These are phyloP conservation scores for Aphidius ervi DNA, from an alignment of 1,140 invertebrate genomes.

Conservation along the genomic window DNA sequence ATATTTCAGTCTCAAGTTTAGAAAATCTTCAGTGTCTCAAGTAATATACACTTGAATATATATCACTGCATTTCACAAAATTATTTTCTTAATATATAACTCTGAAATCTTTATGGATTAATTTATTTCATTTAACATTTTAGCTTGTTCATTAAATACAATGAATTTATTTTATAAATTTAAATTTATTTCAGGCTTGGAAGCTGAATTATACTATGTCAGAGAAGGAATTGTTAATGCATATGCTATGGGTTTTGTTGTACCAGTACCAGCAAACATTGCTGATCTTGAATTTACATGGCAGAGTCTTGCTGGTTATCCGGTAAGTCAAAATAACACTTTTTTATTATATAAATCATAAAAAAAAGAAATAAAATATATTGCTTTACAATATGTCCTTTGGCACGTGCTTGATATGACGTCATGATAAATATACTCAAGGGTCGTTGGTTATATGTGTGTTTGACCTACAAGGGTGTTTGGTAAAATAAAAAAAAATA, in stretches of 20 bases:
- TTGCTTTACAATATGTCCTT: neutral
- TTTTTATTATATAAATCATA: constrained; percentile 1
- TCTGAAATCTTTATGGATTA: neutral
- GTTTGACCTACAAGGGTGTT: no score
- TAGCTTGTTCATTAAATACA: constrained; percentile 10
- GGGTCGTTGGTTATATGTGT: neutral
- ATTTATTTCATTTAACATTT: neutral
- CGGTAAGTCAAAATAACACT: constrained; percentile 57
- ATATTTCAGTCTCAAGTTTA: constrained; percentile 1
- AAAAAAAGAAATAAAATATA: neutral
- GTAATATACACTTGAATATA: no score
- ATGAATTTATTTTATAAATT: neutral
- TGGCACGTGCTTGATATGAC: neutral
- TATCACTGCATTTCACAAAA: no score
- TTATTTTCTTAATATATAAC: no score
- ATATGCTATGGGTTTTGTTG: constrained; percentile 83
- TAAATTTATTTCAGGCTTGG: constrained; percentile 65
- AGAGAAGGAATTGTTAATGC: constrained; percentile 83
- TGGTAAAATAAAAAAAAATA: neutral
- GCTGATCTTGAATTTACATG: constrained; percentile 83
- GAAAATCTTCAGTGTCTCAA: neutral
- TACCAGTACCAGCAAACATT: constrained; percentile 76
- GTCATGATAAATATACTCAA: neutral
- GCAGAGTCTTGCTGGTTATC: constrained; percentile 71
- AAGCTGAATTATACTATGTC: constrained; percentile 82